Evolutionary conservation across 2,797 vertebrate species (phyloP), one percentile per base, ranked within the genome.

Genomic region (Buceros bicornis): DNA sequence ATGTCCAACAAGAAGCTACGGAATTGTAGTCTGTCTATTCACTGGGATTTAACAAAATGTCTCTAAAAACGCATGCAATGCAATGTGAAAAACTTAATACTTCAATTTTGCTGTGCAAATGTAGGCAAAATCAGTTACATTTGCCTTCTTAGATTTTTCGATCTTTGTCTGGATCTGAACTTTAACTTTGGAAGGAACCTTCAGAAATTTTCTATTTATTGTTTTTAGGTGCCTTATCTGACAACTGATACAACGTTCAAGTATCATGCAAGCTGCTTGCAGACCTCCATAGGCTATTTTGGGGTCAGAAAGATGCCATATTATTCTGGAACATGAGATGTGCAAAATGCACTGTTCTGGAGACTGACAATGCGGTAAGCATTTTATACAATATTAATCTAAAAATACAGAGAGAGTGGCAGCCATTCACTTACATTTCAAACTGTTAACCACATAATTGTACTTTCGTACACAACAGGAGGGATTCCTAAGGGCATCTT

Each of bases 331-430:
- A 64, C 64, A 61, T 37, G 26, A 51, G 24, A 89, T 67, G 20
- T 53, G 69, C 57, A 70, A 80, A 93, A 93, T 54, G 69, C 56
- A 61, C 82, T 86, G 65, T 90, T 86, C 78, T 92, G 70, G 62
- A 94, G 82, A 71, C 83, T 93, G 78, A 93, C 62, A 69, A 83
- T 47, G 61, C 0, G 37, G 78, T 57, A n/a, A 77, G 62, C 53
- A 79, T 94, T 95, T 93, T 93, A 97, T 96, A 82, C 92, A 97
- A 96, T 94, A 96, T 93, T 96, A 94, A 96, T 94, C 82, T 77
- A 54, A 89, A 85, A 82, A 61, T 78, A 89, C 43, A 76, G 87
- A 73, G 43, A 82, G 43, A 83, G 81, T 35, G 24, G 43, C 67
- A 97, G 76, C 21, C 71, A 79, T 74, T 74, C 82, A 89, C 93